Conservation (phyloP, 2,888 invertebrate species). For the Habrosyne pyritoides region DNA sequence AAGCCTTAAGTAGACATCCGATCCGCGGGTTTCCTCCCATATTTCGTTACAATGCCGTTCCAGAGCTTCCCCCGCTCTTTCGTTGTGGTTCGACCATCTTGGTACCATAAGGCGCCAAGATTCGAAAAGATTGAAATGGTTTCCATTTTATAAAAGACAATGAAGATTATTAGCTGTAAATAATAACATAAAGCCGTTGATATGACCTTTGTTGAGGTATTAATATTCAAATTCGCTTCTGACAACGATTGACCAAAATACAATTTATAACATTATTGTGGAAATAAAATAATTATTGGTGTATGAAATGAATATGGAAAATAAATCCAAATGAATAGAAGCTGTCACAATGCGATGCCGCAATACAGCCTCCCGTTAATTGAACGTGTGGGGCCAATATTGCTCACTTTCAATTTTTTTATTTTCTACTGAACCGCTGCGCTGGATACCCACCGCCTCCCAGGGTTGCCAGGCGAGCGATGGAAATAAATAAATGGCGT, state of each 20-base stretch:
- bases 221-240: neutral
- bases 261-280: slow-evolving; percentile 23
- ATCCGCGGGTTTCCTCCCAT: no score
- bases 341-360: slow-evolving; percentile 65
- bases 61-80: no score
- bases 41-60: no score
- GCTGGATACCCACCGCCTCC: slow-evolving; percentile 31
- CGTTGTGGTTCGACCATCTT: no score
- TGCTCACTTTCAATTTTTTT: slow-evolving; percentile 54
- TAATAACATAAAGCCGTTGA: no score
- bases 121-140: no score
- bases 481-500: no score
- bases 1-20: no score
- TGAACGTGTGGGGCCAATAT: slow-evolving; percentile 80
- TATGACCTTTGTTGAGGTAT: neutral
- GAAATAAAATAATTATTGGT: slow-evolving; percentile 57
- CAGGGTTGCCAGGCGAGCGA: no score
- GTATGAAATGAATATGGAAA: slow-evolving; percentile 64
- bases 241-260: neutral
- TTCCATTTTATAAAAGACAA: no score
- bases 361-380: slow-evolving; percentile 63
- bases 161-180: no score
- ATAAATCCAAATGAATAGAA: slow-evolving; percentile 62
- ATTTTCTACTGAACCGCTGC: slow-evolving; percentile 69
- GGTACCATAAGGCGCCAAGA: no score